phyloP scores from a whole-genome alignment of 2,888 invertebrate genomes.

The Acholoe squamosa region DNA sequence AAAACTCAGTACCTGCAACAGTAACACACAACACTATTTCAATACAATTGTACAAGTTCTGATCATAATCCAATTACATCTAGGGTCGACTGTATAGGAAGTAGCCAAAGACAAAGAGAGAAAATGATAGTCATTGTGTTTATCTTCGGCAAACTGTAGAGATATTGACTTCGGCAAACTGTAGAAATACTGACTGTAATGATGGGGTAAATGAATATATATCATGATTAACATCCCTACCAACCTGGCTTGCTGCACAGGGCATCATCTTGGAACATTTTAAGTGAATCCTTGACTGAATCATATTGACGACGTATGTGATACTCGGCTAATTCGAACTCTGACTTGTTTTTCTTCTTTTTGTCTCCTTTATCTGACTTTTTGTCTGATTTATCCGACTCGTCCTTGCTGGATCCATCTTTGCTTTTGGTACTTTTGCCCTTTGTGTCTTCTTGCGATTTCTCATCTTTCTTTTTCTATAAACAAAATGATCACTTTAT shows the following conservation, averaged over 20 bases:
- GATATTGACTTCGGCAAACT: too few relatives aligned
- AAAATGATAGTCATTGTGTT: too few relatives aligned
- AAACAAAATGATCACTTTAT: constrained; percentile 14
- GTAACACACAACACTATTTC: too few relatives aligned
- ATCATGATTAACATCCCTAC: not conserved
- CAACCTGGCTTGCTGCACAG: constrained; percentile 85
- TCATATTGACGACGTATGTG: constrained; percentile 83
- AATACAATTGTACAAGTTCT: too few relatives aligned
- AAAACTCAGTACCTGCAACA: constrained; percentile 81
- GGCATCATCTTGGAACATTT: constrained; percentile 85
- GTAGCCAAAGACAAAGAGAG: too few relatives aligned
- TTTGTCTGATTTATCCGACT: constrained; percentile 18
- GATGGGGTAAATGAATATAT: too few relatives aligned
- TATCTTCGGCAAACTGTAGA: too few relatives aligned
- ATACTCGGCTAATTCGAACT: constrained; percentile 82
- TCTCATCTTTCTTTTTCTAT: constrained; percentile 1
- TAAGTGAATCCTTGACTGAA: constrained; percentile 82
- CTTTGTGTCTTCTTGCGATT: not conserved
- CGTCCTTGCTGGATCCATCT: not conserved
- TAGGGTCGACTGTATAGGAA: too few relatives aligned
- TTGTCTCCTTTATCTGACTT: not conserved
- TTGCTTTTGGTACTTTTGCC: not conserved
- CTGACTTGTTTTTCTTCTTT: constrained; percentile 68
- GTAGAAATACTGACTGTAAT: too few relatives aligned
- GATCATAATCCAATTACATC: too few relatives aligned